Base-by-base conservation (phyloP, 64 coral and sea anemone species). In the Montipora sp. region DNA sequence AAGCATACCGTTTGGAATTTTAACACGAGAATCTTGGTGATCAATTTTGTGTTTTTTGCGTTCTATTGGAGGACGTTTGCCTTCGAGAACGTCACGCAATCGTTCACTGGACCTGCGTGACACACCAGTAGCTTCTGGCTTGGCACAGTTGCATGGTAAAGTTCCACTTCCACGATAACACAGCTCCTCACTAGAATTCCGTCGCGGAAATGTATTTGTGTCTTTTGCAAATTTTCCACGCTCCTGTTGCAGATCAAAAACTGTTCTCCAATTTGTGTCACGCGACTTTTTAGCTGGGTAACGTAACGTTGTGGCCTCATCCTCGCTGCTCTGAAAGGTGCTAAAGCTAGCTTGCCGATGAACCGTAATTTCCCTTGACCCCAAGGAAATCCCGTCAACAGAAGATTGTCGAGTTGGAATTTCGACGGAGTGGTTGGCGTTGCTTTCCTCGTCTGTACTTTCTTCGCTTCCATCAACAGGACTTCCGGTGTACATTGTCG, bases 301-400 rank as follows among this genome's bases (percentile, higher is more conserved):
- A 19, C 22, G 80, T 82, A 27, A 82, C 80, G 55, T 4, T 27
- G 23, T 21, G 59, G 36, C 53, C 13, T 92, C 91, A 20, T 73
- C 83, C 16, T 76, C 73, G 22, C 75, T 77, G 4, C 60, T 61
- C 49, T 87, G 77, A 46, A 93, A 93, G 18, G 83, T 93, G 46
- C 46, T 87, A 59, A 93, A 93, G 24, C 78, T 93, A 3, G 81
- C 57, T 49, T 27, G 57, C 27, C 80, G 76, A 45, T 74, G 79
- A 49, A 87, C 60, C 12, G 80, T 83, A 9, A 46, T 80, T 16
- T 93, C 91, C 18, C 15, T 49, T 0, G 91, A 80, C 0, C 75
- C 75, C 45, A 93, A 51, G 73, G 90, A 77, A 1, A 83, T 65
- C 59, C 49, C 75, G 2, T 72, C 74, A 48, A 83, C 60, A n/a